Conservation (phyloP, 2,113 vertebrate genomes). For the Thamnophis sirtalis region DNA sequence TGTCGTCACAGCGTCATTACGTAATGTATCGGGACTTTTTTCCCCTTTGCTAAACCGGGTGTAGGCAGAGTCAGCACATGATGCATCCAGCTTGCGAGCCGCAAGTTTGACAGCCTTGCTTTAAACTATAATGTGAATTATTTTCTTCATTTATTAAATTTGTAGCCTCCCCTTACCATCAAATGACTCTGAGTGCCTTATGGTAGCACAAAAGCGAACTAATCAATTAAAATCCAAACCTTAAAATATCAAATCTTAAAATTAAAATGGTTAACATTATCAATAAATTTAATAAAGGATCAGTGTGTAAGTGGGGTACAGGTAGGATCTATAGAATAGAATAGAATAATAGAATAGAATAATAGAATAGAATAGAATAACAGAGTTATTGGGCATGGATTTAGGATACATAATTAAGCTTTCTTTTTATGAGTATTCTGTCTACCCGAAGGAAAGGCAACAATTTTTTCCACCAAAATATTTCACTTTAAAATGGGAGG, state of each 20-base stretch:
- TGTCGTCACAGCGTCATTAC: no score
- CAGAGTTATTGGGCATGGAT: not conserved
- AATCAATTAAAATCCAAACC: not conserved
- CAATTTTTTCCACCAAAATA: not conserved
- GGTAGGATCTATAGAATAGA: not conserved
- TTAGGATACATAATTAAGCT: not conserved
- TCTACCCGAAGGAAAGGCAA: not conserved
- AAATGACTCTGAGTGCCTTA: not conserved
- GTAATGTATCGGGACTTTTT: no score
- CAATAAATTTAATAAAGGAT: not conserved
- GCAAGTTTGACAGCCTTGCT: not conserved
- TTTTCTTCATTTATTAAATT: not conserved
- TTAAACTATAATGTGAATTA: not conserved
- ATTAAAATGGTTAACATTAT: not conserved
- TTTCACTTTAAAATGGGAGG: not conserved
- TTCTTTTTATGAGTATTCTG: not conserved
- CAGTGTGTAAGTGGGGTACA: not conserved
- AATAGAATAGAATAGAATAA: no score
- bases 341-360: no score
- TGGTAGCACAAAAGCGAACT: not conserved
- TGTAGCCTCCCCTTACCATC: not conserved
- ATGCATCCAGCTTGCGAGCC: no score
- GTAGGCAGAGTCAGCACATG: no score
- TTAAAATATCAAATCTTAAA: not conserved
- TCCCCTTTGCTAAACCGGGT: no score